These are phyloP conservation scores for Drosophila parvula DNA, from an alignment of 1,140 invertebrate genomes.

Conservation along the genomic window DNA sequence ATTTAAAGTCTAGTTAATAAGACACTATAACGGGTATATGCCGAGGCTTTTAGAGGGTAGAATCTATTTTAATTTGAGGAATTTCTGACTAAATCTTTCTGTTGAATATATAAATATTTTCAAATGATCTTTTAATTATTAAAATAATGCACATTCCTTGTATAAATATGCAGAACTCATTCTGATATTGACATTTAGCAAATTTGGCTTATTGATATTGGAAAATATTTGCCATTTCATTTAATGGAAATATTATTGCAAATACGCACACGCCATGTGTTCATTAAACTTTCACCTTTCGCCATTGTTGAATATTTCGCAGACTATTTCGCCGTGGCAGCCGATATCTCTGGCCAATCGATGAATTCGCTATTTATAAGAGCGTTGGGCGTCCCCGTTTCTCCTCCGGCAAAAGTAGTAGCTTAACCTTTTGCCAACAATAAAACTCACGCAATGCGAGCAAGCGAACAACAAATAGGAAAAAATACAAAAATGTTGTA, in stretches of 20 bases:
- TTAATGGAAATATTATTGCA: slow-evolving; percentile 13
- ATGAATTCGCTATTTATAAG: slow-evolving; percentile 61
- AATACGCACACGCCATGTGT: slow-evolving; percentile 67
- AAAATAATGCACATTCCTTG: not conserved
- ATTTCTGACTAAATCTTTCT: not conserved
- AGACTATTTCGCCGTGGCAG: slow-evolving; percentile 4
- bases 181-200: not conserved
- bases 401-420: slow-evolving; percentile 6
- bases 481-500: slow-evolving; percentile 50
- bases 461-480: slow-evolving; percentile 12
- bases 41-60: not conserved
- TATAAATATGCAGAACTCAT: slow-evolving; percentile 24
- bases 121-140: not conserved
- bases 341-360: slow-evolving; percentile 32
- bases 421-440: slow-evolving; percentile 5
- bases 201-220: slow-evolving; percentile 24
- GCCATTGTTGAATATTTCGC: slow-evolving; percentile 32
- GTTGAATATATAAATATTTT: not conserved
- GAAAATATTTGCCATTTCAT: slow-evolving; percentile 39
- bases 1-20: not conserved
- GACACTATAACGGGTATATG: not conserved
- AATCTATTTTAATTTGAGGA: not conserved
- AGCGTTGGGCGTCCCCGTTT: not conserved
- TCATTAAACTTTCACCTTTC: slow-evolving; percentile 80
- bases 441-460: slow-evolving; percentile 47